phyloP scores from a whole-genome alignment of 1,140 invertebrate genomes.

The Aleiodes sp. region DNA sequence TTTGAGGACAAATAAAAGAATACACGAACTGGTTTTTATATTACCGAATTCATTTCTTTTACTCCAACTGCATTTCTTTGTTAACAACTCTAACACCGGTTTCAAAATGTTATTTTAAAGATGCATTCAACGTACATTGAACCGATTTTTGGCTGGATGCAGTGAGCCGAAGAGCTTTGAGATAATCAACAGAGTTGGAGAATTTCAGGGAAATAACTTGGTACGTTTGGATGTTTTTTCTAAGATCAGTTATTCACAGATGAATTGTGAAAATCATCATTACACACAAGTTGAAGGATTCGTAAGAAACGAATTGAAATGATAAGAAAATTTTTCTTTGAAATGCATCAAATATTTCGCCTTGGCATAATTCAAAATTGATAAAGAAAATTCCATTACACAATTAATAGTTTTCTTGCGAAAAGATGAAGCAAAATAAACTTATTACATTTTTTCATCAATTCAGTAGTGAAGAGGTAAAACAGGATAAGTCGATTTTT shows the following conservation, averaged over 20 bases:
- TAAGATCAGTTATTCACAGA: neutral
- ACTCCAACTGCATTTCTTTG: conserved; percentile 17
- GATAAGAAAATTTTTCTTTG: too few relatives aligned
- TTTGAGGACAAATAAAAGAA: conserved; percentile 46
- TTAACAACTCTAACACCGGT: neutral
- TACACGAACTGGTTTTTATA: conserved; percentile 48
- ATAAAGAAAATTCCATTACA: too few relatives aligned
- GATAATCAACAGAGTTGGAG: neutral
- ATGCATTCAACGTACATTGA: conserved; percentile 11
- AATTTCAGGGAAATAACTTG: neutral
- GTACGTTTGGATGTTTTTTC: neutral
- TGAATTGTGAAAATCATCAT: too few relatives aligned
- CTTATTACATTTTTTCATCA: too few relatives aligned
- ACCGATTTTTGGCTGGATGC: neutral
- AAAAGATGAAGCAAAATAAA: too few relatives aligned
- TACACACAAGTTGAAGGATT: too few relatives aligned
- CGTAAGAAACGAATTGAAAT: too few relatives aligned
- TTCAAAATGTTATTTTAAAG: neutral
- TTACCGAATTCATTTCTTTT: conserved; percentile 16
- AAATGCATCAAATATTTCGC: too few relatives aligned
- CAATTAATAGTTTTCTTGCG: too few relatives aligned
- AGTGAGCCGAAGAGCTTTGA: neutral
- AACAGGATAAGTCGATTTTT: too few relatives aligned
- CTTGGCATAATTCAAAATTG: too few relatives aligned
- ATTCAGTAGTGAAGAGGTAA: too few relatives aligned